Evolutionary conservation across 2,888 invertebrate species (phyloP), one percentile per base, ranked within the genome.

Genomic region (Lypha dubia): DNA sequence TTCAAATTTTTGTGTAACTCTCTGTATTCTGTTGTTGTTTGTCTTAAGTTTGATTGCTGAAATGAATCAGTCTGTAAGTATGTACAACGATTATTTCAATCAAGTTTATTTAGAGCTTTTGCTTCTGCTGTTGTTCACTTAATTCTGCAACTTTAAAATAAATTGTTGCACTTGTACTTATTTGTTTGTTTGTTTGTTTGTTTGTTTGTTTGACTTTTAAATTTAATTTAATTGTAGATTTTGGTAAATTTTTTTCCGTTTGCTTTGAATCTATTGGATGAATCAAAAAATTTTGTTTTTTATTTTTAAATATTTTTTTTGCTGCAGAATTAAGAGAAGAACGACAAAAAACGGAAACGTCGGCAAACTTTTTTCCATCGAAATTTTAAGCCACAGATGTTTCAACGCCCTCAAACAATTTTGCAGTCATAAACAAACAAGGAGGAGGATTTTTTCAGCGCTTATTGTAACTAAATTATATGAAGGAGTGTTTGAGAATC

Each of bases 351-450:
- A 41, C 0, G 24, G 15, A 17, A 70, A 28, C 15, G 32, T 20
- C 3, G 28, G 44, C 20, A 58, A 44, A 71, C 7, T 51, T 62
- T 35, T 60, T 63, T 71, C 44, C 35, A 74, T 46, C 44, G 53
- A 62, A 80, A 68, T 32, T 44, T 22, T 53, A 51, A 80, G 53
- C 38, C 68, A n/a, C n/a, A 80, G 80, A 44, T 75, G 73, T 80
- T 80, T 62, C 22, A 68, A 46, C 44, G 46, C 60, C 68, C 49
- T 4, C 46, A 58, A 67, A 67, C n/a, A 28, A 22, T 15, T 67
- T 24, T 15, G 6, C 22, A 53, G 6, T 56, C 53, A 56, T 11
- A 32, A 51, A 51, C 62, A 63, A 41, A 17, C 62, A 63, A 41
- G 22, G 7, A n/a, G n/a, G n/a, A n/a, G n/a, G 7, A 20, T 13